Percentiles rank a stretch among this genome's conserved stretches.
These are phyloP conservation scores for Drosophila nebulosa DNA, from an alignment of 1,140 invertebrate species.

Conservation along the genomic window DNA sequence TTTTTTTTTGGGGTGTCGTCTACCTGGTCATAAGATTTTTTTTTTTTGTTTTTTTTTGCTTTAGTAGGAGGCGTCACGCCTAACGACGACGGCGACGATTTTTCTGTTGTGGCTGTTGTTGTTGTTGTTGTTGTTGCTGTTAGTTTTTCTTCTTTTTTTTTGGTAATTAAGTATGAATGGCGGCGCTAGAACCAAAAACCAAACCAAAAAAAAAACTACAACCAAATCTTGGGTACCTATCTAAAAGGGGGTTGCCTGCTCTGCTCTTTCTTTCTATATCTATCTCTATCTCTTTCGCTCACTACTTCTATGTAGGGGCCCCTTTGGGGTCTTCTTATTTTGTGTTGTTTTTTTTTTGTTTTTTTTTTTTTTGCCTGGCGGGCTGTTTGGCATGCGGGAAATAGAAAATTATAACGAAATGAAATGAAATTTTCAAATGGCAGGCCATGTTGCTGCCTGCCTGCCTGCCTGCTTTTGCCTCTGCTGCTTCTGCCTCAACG, in stretches of 20 bases:
- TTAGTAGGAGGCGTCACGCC: constrained; percentile 53
- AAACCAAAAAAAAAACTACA: constrained; percentile 29
- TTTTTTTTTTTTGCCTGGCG: constrained; percentile 31
- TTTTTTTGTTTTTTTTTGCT: constrained; percentile 22
- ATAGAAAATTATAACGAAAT: constrained; percentile 77
- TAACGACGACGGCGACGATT: constrained; percentile 44
- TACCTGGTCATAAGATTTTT: constrained; percentile 67
- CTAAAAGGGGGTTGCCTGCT: constrained; percentile 34
- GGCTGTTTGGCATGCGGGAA: constrained; percentile 76
- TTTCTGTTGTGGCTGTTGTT: constrained; percentile 10
- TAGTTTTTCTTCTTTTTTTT: constrained; percentile 40
- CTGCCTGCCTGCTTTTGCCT: constrained; percentile 28
- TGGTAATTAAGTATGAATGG: constrained; percentile 78
- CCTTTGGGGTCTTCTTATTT: constrained; percentile 22
- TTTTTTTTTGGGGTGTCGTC: constrained; percentile 39
- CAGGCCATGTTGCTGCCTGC: constrained; percentile 63
- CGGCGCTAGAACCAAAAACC: constrained; percentile 65
- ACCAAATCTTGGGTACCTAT: constrained; percentile 29
- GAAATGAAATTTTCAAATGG: constrained; percentile 75
- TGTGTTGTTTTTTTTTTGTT: too few species aligned
- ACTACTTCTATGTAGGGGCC: constrained; percentile 36
- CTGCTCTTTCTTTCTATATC: background rate
- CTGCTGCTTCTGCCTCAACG: constrained; percentile 40
- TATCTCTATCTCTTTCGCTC: background rate
- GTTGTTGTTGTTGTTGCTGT: constrained; percentile 26